These are phyloP conservation scores for Steinernema carpocapsae DNA, from an alignment of 2,888 invertebrate genomes.

Conservation along the genomic window DNA sequence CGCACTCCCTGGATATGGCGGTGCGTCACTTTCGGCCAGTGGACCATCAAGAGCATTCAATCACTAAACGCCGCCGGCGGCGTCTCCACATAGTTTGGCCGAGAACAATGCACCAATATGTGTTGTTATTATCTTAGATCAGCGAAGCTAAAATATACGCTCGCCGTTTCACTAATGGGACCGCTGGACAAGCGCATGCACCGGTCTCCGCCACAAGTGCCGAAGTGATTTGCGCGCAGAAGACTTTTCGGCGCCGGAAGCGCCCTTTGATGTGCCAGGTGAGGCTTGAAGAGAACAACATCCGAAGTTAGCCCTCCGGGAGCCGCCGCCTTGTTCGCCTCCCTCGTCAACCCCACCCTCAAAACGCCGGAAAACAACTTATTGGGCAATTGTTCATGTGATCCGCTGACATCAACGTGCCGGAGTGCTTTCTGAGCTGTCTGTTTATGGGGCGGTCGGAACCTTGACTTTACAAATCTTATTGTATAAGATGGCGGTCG, in stretches of 20 bases:
- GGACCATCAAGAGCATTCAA: constrained; percentile 31
- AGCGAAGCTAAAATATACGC: constrained; percentile 32
- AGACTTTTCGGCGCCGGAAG: constrained; percentile 2
- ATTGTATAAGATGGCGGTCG: constrained; percentile 17
- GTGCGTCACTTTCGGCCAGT: constrained; percentile 22
- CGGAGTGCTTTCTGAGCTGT: not conserved
- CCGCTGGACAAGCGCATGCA: not conserved
- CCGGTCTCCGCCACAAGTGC: not conserved
- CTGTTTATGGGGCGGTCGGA: too few species aligned
- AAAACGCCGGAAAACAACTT: constrained; percentile 34
- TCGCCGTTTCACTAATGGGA: constrained; percentile 19
- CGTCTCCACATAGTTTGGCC: not conserved
- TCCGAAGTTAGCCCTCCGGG: constrained; percentile 6
- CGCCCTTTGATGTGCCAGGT: not conserved
- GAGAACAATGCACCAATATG: constrained; percentile 30
- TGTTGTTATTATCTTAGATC: constrained; percentile 34
- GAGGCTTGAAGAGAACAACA: constrained; percentile 11
- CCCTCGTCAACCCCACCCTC: constrained; percentile 19
- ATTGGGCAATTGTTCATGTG: constrained; percentile 31
- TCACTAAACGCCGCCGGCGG: constrained; percentile 30
- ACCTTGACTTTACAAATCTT: too few species aligned
- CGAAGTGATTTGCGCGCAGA: not conserved
- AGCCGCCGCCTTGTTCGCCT: not conserved
- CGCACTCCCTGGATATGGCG: not conserved
- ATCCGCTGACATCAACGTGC: constrained; percentile 21